phyloP scores from a whole-genome alignment of 2,797 vertebrate genomes.

The Crax fasciolata region DNA sequence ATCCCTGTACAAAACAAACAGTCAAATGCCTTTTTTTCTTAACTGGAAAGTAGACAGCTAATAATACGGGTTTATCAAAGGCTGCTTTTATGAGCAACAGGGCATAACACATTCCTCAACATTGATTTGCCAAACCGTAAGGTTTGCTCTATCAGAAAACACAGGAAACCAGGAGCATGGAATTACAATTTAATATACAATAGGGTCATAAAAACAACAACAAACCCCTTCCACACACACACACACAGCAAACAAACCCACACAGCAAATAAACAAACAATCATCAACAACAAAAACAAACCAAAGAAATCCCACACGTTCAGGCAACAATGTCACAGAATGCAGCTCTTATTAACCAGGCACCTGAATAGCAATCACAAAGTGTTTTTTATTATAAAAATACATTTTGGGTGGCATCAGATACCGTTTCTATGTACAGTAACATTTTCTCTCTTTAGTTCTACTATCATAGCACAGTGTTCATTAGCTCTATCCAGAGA shows the following conservation, averaged over 20 bases:
- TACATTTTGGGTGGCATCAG: background rate
- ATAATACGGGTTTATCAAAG: background rate
- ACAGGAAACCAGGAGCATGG: background rate
- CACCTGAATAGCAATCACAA: background rate
- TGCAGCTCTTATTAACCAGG: background rate
- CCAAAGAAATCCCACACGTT: rapidly evolving
- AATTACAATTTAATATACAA: background rate
- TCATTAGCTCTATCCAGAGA: background rate
- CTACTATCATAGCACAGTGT: background rate
- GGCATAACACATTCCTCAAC: background rate
- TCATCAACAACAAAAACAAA: background rate
- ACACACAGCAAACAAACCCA: background rate
- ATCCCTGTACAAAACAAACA: constrained; percentile 60
- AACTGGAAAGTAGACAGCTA: background rate
- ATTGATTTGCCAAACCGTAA: background rate
- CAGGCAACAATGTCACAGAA: background rate
- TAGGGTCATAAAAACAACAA: background rate
- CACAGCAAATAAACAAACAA: background rate
- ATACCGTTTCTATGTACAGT: rapidly evolving
- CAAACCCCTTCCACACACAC: background rate
- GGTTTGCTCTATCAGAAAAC: background rate
- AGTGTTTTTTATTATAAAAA: background rate
- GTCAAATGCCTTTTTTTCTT: background rate
- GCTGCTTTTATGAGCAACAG: background rate
- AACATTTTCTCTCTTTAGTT: background rate